Evolutionary conservation across 92 coral and sea anemone genomes (phyloP), one percentile per base, ranked within the genome.

Genomic region (Porites rus): DNA sequence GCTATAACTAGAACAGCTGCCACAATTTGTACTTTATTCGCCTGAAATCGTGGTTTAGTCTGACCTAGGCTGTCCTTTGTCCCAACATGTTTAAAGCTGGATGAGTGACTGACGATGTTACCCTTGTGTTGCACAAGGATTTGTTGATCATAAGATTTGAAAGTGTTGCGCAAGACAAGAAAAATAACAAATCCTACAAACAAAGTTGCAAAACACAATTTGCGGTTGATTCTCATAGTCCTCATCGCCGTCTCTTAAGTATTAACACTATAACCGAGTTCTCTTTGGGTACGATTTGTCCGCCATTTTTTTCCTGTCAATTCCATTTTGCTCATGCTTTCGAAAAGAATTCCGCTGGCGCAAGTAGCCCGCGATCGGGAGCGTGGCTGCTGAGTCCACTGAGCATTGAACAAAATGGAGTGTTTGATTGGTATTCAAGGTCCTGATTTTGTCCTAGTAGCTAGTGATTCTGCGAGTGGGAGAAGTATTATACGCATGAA

Each of bases 401-500:
- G 24, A 38, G 46, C 4, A 4, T 25, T 51, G 53, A 76, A 54
- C 90, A 95, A 95, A 46, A 97, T 97, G 99, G 99, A 97, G 99
- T 97, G 96, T 90, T 84, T 95, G 90, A 89, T 97, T 75, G 99
- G 99, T 67, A 93, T 97, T 43, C 94, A 97, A 77, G 99, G 99
- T 8, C 91, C 94, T 59, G 99, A 93, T 76, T 97, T 95, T 83
- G 95, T 97, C 65, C 75, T 95, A 71, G 96, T 97, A 50, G 99
- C 99, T 24, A 86, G 97, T 56, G 99, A 97, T 87, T 91, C 98
- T 85, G 88, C 93, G 31, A 96, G 98, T 63, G 99, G 97, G 54
- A 88, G 99, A 74, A 97, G 99, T 83, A 97, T 97, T 22, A 92
- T 97, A 13, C 91, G 99, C 68, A 97, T 97, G 99, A 97, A 97